Evolutionary conservation across 2,797 vertebrate species (phyloP), one percentile per base, ranked within the genome.

Genomic region (Cossypha polioptera): DNA sequence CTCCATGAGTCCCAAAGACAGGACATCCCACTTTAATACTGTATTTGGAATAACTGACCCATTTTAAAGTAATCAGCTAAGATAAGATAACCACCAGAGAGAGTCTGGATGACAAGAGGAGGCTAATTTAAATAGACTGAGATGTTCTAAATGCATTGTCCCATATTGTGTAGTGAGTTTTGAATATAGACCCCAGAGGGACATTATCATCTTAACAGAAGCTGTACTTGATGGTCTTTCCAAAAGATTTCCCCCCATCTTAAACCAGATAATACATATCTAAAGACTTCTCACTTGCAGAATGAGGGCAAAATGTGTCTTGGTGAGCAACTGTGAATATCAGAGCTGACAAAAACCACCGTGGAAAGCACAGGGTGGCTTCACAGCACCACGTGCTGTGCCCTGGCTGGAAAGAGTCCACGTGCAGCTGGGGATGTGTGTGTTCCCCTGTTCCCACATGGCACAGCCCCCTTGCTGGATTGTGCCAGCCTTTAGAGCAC

Each of bases 401-500:
- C 17, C 66, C 48, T 63, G 81, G 31, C 61, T 68, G 43, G 35
- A 33, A 57, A 12, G 63, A 45, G 59, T 36, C 75, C 48, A 16
- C 1, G 0, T 62, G 68, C 36, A 57, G 35, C 59, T 51, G 36
- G 38, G 40, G n/a, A 21, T 0, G 0, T 59, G 54, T 0, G 0
- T 58, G 62, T 58, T 51, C 78, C 50, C 2, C 0, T 20, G 20
- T 69, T 59, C 43, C 61, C 24, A 3, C 26, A 11, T 6, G 10
- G 65, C 45, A 72, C 48, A 40, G 47, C 18, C 36, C 20, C n/a
- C 28, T 76, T 2, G 0, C 22, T 1, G 3, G 51, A 11, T 83
- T 54, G 13, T 28, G 26, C 26, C 83, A 76, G 1, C 21, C 21
- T 90, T 72, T 43, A 74, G 22, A 66, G 51, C 29, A 14, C n/a